Evolutionary conservation across 2,888 invertebrate species (phyloP).

Genomic region (Heliconius ismenius): DNA sequence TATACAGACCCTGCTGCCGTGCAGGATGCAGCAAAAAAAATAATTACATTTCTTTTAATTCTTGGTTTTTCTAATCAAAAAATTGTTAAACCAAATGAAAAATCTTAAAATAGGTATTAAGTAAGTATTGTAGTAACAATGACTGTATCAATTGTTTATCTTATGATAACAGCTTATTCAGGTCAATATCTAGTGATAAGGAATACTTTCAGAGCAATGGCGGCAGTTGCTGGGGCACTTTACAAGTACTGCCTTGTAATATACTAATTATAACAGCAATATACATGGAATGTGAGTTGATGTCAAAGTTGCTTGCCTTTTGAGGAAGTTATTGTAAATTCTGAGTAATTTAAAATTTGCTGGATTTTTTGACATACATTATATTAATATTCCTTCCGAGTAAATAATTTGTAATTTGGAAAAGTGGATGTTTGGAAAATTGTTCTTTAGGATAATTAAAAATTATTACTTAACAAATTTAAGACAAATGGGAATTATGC

Average conservation of each 20-base stretch:
- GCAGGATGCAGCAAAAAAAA: no score
- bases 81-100: conserved; percentile 2
- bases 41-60: no score
- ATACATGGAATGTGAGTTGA: conserved; percentile 19
- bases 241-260: conserved; percentile 45
- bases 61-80: no score
- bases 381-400: no score
- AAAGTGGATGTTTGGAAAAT: no score
- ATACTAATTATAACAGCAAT: conserved; percentile 37
- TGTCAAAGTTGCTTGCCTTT: background rate
- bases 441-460: no score
- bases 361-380: no score
- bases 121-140: conserved; percentile 40
- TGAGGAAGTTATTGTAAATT: conserved; percentile 2
- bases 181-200: conserved; percentile 75
- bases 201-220: conserved; percentile 15
- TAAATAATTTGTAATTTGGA: no score
- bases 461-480: no score
- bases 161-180: conserved; percentile 69
- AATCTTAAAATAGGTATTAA: conserved; percentile 1
- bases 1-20: no score
- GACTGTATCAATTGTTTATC: conserved; percentile 47
- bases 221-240: conserved; percentile 35
- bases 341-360: background rate
- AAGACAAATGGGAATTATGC: no score